Evolutionary conservation across 2,113 vertebrate species (phyloP), one percentile per base, ranked within the genome.

Genomic region (Sisor rabdophorus): DNA sequence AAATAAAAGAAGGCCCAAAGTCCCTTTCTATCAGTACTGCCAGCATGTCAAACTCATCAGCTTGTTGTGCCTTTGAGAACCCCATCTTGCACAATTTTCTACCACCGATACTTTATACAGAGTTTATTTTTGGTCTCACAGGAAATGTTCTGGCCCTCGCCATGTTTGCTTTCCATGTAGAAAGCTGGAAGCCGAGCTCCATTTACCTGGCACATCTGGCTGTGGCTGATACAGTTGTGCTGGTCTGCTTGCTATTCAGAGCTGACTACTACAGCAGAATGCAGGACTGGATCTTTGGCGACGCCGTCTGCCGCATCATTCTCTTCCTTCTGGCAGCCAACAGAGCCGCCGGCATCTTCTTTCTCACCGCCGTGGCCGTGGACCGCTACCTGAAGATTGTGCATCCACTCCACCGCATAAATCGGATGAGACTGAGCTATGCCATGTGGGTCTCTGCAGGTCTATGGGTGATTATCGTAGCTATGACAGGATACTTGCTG

Each of bases 351-450:
- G 90, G 91, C 4, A 91, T 93, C 79, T 87, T 92, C 77, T 93
- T 93, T 80, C 86, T 93, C 32, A 93, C 91, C 0, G 87, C 90
- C 0, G 91, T 93, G 52, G 88, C 92, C 0, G 86, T 92, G 0
- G 91, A 92, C 72, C 88, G 92, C 0, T 93, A 93, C 83, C 82
- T 91, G 12, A 91, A 90, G 83, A 92, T 93, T 1, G 88, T 93
- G 40, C 87, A 89, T 73, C 91, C 91, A 0, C 22, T 77, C 19
- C 83, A 87, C 78, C 65, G 30, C 2, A 84, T 92, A 74, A 93
- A 92, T 82, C 80, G 36, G 0, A 84, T 90, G 86, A 86, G 85
- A 2, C 56, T 91, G 20, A 72, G 63, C 70, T 89, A 91, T 1
- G 90, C 91, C 1, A 55, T 86, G 20, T 80, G 81, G 78, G 87